Conservation (phyloP, 2,888 invertebrate genomes). For the Pandemis heparana region DNA sequence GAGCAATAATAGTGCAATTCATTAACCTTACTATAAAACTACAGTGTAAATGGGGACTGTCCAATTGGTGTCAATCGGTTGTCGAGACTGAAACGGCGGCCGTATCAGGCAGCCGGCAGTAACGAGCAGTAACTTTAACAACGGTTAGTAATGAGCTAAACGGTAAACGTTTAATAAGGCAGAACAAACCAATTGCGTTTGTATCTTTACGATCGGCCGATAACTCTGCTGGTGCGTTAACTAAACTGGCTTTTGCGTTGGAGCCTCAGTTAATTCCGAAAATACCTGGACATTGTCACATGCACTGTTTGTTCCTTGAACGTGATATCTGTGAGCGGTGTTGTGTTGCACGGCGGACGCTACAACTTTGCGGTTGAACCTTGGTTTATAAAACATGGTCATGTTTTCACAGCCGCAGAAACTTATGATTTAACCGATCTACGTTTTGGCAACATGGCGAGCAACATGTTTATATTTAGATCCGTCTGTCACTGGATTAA, state of each 20-base stretch:
- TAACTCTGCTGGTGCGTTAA: background rate
- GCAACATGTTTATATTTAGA: slow-evolving; percentile 20
- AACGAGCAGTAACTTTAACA: background rate
- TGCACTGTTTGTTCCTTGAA: slow-evolving; percentile 2
- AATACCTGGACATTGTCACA: background rate
- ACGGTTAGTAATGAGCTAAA: slow-evolving; percentile 3
- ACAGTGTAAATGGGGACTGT: background rate
- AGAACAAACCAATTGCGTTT: background rate
- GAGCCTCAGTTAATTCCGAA: background rate
- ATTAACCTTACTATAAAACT: background rate
- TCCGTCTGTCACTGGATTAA: slow-evolving; percentile 12
- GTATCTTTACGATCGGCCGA: background rate
- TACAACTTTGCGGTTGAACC: background rate
- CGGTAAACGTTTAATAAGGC: slow-evolving; percentile 5
- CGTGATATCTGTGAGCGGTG: slow-evolving; percentile 8
- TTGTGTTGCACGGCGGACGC: slow-evolving; percentile 20
- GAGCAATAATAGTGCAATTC: background rate
- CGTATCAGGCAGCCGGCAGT: background rate
- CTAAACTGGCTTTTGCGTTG: slow-evolving; percentile 13
- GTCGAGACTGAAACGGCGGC: background rate
- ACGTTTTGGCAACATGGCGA: slow-evolving; percentile 9
- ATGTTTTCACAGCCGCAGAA: background rate
- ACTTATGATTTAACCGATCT: background rate
- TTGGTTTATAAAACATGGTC: background rate
- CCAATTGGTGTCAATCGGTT: background rate